Evolutionary conservation across 23 tunicate species (phyloP).

Genomic region (Oikopleura dioica): DNA sequence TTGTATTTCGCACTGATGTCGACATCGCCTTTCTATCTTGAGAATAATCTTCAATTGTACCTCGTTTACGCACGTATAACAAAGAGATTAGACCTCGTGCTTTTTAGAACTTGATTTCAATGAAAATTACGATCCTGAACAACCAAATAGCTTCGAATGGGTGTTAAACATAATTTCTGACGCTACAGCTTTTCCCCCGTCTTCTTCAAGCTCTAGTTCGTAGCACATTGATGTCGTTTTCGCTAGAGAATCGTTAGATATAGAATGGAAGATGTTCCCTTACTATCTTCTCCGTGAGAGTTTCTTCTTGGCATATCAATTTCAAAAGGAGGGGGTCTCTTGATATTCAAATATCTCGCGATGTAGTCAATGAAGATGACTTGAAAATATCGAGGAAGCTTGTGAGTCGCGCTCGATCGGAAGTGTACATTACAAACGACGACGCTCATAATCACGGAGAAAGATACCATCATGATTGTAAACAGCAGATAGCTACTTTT

Average conservation of each 20-base stretch:
- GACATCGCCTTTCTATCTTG: background rate
- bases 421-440: conserved; percentile 8
- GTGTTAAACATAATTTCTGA: background rate
- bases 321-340: background rate
- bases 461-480: conserved; percentile 9
- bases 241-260: no score
- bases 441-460: background rate
- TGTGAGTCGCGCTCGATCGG: background rate
- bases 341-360: background rate
- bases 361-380: conserved; percentile 1
- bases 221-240: conserved; percentile 9
- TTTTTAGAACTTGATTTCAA: no score
- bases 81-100: no score
- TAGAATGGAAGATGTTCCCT: no score
- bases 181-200: conserved; percentile 1
- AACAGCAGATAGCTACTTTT: background rate
- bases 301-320: background rate
- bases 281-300: background rate
- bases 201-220: conserved; percentile 1
- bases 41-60: no score
- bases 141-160: background rate
- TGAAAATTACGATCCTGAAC: no score
- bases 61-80: no score
- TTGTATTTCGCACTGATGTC: background rate
- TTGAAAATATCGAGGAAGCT: background rate